Conservation (phyloP, 2,113 vertebrate genomes). For the Burhinus bistriatus region DNA sequence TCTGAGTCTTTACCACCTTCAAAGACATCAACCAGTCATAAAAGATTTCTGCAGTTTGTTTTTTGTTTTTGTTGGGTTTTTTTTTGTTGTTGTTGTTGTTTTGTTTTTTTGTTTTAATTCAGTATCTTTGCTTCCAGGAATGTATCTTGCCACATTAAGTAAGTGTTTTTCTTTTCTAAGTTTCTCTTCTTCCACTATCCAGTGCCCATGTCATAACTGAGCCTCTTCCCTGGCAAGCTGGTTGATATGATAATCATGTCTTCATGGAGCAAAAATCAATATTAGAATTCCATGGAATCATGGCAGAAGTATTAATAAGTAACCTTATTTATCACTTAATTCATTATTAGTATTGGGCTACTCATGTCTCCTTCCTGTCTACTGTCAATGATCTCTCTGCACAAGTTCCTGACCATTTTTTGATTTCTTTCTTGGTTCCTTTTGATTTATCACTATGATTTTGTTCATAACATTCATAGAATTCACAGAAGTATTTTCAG, state of each 20-base stretch:
- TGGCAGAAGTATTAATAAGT: background rate
- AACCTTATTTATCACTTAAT: background rate
- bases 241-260: background rate
- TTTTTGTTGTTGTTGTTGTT: no score
- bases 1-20: background rate
- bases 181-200: background rate
- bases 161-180: background rate
- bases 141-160: background rate
- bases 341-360: background rate
- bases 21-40: background rate
- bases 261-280: background rate
- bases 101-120: background rate
- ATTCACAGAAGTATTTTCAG: background rate
- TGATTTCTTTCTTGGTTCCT: background rate
- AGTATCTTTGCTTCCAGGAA: background rate
- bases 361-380: background rate
- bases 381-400: background rate
- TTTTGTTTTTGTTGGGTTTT: no score
- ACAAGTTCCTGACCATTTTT: background rate
- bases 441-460: background rate
- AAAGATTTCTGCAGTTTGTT: background rate
- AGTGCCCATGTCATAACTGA: background rate
- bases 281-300: background rate
- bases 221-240: background rate
- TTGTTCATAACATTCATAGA: background rate